Base-by-base conservation (phyloP, 2,888 invertebrate species). In the Endotricha flammealis region DNA sequence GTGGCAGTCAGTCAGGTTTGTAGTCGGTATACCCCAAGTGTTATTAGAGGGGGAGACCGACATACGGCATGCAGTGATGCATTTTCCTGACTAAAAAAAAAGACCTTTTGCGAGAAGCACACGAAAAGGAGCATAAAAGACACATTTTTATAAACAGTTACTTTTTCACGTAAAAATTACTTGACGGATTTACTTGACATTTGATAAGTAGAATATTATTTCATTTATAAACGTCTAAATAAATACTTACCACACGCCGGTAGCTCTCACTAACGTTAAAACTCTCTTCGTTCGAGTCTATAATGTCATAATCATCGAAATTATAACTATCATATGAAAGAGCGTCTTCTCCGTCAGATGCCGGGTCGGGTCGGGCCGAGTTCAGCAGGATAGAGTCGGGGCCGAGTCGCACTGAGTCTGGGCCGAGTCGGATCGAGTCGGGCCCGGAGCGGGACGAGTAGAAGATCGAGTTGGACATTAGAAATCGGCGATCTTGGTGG, bases 301-400 rank as follows among this genome's bases (percentile, higher is more conserved):
- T 78, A n/a, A 85, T 76, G 17, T 85, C 86, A 23, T 81, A 86
- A 4, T 86, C 86, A 0, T 83, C 82, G 3, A 86, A 67, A 42
- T 74, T 76, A 25, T 71, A 81, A 8, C 61, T 66, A 36, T 81
- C 81, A 25, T 59, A 72, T 0, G 71, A 69, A 1, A 60, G 58
- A 0, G 85, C 86, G 34, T 85, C 80, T 42, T 83, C 86, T 0
- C 69, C 74, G 35, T 78, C 82, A 0, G 75, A 74, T 4, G 64
- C 56, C 11, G 32, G 29, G 24, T 29, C 38, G 12, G 33, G 33
- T 11, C 29, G 24, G 23, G 38, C 12, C 25, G 36, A 41, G 14
- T 36, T 17, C 2, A 33, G 17, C 5, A 28, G 1, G 9, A 20
- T 31, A 13, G 28, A 31, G n/a, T 33, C 20, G 37, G 34, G 12